Base-by-base conservation (phyloP, 2,113 vertebrate species). In the Pteronura brasiliensis region DNA sequence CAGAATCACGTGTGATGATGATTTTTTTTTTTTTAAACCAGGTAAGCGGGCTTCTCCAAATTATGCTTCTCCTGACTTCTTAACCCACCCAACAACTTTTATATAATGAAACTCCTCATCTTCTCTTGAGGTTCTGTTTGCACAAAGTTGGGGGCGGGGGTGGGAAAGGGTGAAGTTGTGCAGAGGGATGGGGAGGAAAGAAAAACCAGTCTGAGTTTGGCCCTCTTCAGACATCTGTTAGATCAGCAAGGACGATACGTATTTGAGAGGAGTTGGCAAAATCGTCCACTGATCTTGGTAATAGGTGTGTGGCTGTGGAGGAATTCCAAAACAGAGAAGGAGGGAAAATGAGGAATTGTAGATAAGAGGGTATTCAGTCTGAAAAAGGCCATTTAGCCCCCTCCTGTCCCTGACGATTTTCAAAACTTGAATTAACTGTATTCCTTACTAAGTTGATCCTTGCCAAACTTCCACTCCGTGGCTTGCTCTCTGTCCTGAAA, bases 81-180 rank as follows among this genome's bases (percentile, higher is more conserved):
- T 83, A 31, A 36, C 81, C 44, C 18, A 29, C 63, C 59, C 49
- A 20, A 57, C 76, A 87, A 90, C 94, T 98, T 97, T 88, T 61
- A 15, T 65, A 11, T 61, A 55, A 86, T 76, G 77, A 88, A 95
- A 93, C 71, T 61, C 42, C 18, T 0, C 65, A 7, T 76, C n/a
- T 34, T 61, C 21, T 52, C 61, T 0, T 36, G 61, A 89, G n/a
- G 57, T 55, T 79, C 18, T 52, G 9, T 96, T 36, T 91, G 84
- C 52, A 29, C 76, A 47, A 61, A 95, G 83, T 90, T 84, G 87
- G 39, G 36, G 67, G 65, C 6, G 14, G 65, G 34, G 65, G 27
- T 4, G 61, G 39, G 55, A 4, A 59, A 87, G 69, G 90, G 67
- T 36, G 81, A 93, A 31, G n/a, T 65, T 25, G 29, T 67, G 11